Evolutionary conservation across 2,888 invertebrate species (phyloP), one percentile per base, ranked within the genome.

Genomic region (Clepsis dumicolana): DNA sequence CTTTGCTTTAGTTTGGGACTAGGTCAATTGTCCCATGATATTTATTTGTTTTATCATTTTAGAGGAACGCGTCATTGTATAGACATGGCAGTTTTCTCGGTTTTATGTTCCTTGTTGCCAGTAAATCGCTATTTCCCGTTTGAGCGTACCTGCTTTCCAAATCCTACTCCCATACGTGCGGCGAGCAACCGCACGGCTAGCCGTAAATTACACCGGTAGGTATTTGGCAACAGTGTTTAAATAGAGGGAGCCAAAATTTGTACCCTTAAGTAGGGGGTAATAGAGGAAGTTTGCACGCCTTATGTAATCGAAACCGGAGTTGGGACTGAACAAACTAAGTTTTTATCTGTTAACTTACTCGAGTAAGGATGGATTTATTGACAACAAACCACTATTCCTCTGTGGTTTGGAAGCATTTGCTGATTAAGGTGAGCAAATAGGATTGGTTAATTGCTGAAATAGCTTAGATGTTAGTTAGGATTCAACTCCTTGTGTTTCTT

Each of bases 281-380:
- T 87, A 86, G 86, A 78, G 82, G 83, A 88, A 89, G 84, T 87
- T 88, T 79, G 79, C 77, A 76, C 80, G 82, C 80, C 82, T 87
- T 87, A 82, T 81, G 86, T 89, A 89, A 88, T 88, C 86, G 86
- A 86, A 86, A 80, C 84, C 77, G 68, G 72, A 73, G 73, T 80
- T 74, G 79, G 78, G 76, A 75, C 77, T 74, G 81, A 81, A 80
- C 82, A 80, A 87, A 87, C 83, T 86, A 80, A 88, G 86, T 89
- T 89, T 89, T 88, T 89, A 89, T 89, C 86, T 82, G 83, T 81
- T 81, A 88, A 86, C 84, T 88, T 86, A 48, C 78, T 79, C 80
- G 78, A 81, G 80, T 80, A 79, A 74, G 79, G 79, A 83, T 77
- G 75, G 82, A 85, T 87, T 86, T 84, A 87, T 86, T 82, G 84